Percentiles rank a stretch among this genome's conserved stretches.
Conservation (phyloP, 1,140 invertebrate genomes). For the Neelides sp. region DNA sequence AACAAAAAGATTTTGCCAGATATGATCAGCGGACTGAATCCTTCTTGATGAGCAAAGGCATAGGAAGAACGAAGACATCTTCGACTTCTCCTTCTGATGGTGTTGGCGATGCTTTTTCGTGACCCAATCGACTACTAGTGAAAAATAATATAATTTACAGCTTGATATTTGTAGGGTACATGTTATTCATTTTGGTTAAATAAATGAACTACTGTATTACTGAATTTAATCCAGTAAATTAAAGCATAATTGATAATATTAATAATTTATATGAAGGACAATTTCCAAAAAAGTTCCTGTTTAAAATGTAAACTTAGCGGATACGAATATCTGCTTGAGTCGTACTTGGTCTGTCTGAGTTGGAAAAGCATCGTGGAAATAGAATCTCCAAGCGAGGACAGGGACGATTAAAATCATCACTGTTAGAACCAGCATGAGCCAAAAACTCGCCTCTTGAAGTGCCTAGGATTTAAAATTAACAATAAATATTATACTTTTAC, state of each 20-base stretch:
- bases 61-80: slow-evolving; percentile 91
- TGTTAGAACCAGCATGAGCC: slow-evolving; percentile 84
- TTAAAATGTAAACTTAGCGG: slow-evolving; percentile 34
- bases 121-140: slow-evolving; percentile 57
- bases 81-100: slow-evolving; percentile 67
- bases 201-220: too few relatives aligned
- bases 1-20: slow-evolving; percentile 97
- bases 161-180: not conserved
- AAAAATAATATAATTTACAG: slow-evolving; percentile 8
- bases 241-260: too few relatives aligned
- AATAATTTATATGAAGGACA: too few relatives aligned
- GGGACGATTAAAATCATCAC: slow-evolving; percentile 76
- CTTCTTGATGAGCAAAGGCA: slow-evolving; percentile 93
- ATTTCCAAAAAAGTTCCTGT: too few relatives aligned
- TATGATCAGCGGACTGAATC: slow-evolving; percentile 93
- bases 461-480: slow-evolving; percentile 41
- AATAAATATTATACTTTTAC: not conserved
- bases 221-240: not conserved
- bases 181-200: not conserved
- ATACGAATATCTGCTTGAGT: slow-evolving; percentile 61
- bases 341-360: slow-evolving; percentile 83
- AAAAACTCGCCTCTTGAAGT: slow-evolving; percentile 80
- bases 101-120: slow-evolving; percentile 59
- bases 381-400: slow-evolving; percentile 86
- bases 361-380: slow-evolving; percentile 78